Evolutionary conservation across 2,888 invertebrate species (phyloP).

Genomic region (Bursaphelenchus okinawaensis): DNA sequence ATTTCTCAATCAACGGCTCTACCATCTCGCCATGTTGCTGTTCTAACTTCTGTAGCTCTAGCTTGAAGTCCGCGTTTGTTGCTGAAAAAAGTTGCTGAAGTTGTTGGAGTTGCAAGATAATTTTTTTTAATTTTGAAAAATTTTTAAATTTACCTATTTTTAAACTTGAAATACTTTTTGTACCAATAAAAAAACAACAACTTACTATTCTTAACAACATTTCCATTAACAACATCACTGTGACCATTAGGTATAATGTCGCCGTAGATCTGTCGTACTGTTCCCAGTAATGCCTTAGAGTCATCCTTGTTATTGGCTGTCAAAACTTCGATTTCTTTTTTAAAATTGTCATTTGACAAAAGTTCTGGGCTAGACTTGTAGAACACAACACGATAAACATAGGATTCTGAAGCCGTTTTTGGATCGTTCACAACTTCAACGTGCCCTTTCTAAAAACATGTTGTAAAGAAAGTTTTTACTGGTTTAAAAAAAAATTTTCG

Average conservation of each 20-base stretch:
- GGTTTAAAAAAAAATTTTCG: not conserved
- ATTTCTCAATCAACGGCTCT: constrained; percentile 66
- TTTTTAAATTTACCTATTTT: too few relatives aligned
- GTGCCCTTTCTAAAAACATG: constrained; percentile 39
- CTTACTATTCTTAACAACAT: not conserved
- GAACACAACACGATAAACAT: constrained; percentile 62
- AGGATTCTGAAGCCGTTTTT: constrained; percentile 19
- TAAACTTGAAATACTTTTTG: too few relatives aligned
- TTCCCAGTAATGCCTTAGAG: constrained; percentile 30
- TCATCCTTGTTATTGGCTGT: constrained; percentile 44
- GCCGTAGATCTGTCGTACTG: constrained; percentile 26
- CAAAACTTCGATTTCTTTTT: constrained; percentile 64
- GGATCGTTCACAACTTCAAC: constrained; percentile 50
- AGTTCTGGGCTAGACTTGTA: constrained; percentile 65
- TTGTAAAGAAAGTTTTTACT: not conserved
- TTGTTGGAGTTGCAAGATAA: too few relatives aligned
- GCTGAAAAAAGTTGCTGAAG: not conserved
- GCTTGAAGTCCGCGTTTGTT: not conserved
- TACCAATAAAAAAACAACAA: too few relatives aligned
- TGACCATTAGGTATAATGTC: not conserved
- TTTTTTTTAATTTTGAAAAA: too few relatives aligned
- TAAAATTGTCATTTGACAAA: constrained; percentile 65
- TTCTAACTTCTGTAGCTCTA: not conserved
- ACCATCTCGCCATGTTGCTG: constrained; percentile 64
- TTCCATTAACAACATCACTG: not conserved